These are phyloP conservation scores for Panagrolaimus sp. DNA, from an alignment of 1,140 invertebrate species.

Conservation along the genomic window DNA sequence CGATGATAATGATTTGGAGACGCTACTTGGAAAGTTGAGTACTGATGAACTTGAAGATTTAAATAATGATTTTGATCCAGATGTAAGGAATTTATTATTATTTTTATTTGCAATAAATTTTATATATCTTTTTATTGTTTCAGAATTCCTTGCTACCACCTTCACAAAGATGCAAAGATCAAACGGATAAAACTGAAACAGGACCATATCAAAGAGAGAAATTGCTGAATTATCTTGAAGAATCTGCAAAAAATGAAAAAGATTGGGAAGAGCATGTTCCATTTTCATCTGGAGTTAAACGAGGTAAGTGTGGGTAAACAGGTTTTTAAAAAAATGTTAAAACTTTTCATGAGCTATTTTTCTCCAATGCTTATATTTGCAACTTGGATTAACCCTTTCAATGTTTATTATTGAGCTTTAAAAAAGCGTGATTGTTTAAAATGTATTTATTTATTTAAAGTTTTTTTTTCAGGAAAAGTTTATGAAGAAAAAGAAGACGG, in stretches of 20 bases:
- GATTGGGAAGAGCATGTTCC: constrained; percentile 92
- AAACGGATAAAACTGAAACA: constrained; percentile 87
- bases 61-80: constrained; percentile 96
- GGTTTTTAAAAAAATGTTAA: constrained; percentile 12
- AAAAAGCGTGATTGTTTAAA: not conserved
- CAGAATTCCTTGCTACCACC: constrained; percentile 94
- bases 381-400: too few species aligned
- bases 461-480: constrained; percentile 45
- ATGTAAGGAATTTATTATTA: constrained; percentile 71
- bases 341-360: constrained; percentile 15
- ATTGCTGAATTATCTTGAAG: constrained; percentile 92
- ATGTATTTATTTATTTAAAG: constrained; percentile 40
- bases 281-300: constrained; percentile 77
- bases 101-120: constrained; percentile 22
- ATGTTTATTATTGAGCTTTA: too few species aligned
- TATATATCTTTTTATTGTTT: constrained; percentile 66
- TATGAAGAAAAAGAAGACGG: constrained; percentile 17
- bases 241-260: constrained; percentile 90
- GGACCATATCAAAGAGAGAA: constrained; percentile 91
- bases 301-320: constrained; percentile 68
- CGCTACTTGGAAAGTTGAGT: constrained; percentile 83
- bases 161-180: constrained; percentile 85
- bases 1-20: constrained; percentile 92
- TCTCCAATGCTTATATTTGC: too few species aligned
- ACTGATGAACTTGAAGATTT: constrained; percentile 92